These are phyloP conservation scores for Cassiopea xamachana DNA, from an alignment of 30 jellyfish, hydroid and myxozoan genomes.

Conservation along the genomic window DNA sequence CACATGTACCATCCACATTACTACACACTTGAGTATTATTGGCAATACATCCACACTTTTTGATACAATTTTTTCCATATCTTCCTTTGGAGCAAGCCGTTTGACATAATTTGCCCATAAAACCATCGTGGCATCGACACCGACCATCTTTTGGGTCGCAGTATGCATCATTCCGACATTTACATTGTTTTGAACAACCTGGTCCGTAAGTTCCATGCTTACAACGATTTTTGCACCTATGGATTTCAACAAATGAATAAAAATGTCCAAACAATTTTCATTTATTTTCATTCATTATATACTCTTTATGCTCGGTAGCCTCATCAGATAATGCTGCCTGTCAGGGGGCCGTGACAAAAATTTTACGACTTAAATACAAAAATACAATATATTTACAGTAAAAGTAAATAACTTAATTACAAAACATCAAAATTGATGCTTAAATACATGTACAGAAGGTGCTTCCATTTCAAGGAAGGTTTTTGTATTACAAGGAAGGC, in stretches of 20 bases:
- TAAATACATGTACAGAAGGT: too few species aligned
- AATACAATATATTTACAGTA: too few species aligned
- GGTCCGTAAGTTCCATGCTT: slow-evolving; percentile 72
- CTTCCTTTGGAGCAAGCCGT: slow-evolving; percentile 60
- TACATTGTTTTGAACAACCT: slow-evolving; percentile 61
- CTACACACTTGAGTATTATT: slow-evolving; percentile 83
- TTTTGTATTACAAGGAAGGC: too few species aligned
- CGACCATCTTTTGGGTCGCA: slow-evolving; percentile 83
- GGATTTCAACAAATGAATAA: background rate
- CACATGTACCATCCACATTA: slow-evolving; percentile 75
- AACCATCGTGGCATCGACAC: slow-evolving; percentile 80
- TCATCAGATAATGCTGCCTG: too few species aligned
- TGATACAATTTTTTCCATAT: slow-evolving; percentile 77
- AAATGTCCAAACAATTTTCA: too few species aligned
- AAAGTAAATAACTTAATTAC: too few species aligned
- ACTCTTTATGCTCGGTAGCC: too few species aligned
- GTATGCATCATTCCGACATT: slow-evolving; percentile 52
- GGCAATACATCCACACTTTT: slow-evolving; percentile 60
- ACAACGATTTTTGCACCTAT: slow-evolving; percentile 66
- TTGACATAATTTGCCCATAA: slow-evolving; percentile 76
- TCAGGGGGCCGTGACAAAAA: too few species aligned
- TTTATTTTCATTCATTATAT: too few species aligned
- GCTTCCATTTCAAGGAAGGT: too few species aligned
- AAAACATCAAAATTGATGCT: too few species aligned
- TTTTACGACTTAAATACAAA: too few species aligned